A percentile compares a stretch with the other conserved stretches of the same genome.
These are phyloP conservation scores for Chirona hameri DNA, from an alignment of 2,888 invertebrate genomes.

Conservation along the genomic window DNA sequence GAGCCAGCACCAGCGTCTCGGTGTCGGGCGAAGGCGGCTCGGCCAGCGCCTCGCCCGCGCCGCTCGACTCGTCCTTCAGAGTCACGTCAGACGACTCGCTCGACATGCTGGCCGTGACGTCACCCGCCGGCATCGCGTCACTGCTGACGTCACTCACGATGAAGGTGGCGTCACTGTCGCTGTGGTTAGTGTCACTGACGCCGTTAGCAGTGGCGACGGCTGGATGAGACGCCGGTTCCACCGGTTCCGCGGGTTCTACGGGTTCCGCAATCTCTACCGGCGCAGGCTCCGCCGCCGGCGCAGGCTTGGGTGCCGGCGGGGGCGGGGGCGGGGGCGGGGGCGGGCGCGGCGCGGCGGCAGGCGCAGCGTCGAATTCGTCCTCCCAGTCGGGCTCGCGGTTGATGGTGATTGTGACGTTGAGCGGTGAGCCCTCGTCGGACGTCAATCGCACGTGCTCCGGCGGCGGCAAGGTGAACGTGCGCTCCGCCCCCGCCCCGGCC, in stretches of 20 bases:
- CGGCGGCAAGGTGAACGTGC: not conserved
- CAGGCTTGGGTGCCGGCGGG: not conserved
- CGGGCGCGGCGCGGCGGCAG: not conserved
- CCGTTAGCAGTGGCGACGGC: not conserved
- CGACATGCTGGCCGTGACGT: conserved; percentile 4
- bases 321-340: not conserved
- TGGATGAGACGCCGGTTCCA: too few relatives aligned
- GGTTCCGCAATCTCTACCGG: too few relatives aligned
- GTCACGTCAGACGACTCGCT: conserved; percentile 22
- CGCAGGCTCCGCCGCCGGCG: not conserved
- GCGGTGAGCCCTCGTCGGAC: not conserved
- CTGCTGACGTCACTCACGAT: not conserved
- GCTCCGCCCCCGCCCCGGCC: not conserved
- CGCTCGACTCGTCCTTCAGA: conserved; percentile 9
- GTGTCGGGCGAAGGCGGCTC: conserved; percentile 1
- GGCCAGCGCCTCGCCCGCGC: conserved; percentile 22
- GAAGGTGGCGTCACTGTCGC: not conserved
- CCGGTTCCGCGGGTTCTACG: too few relatives aligned
- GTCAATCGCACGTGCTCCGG: not conserved
- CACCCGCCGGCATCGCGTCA: too few relatives aligned
- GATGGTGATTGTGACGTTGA: not conserved
- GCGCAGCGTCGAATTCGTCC: not conserved
- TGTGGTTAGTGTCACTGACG: not conserved
- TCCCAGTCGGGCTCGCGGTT: not conserved
- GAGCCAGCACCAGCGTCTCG: not conserved